These are phyloP conservation scores for Mastigias papua DNA, from an alignment of 30 jellyfish, hydroid and myxozoan genomes.

Conservation along the genomic window DNA sequence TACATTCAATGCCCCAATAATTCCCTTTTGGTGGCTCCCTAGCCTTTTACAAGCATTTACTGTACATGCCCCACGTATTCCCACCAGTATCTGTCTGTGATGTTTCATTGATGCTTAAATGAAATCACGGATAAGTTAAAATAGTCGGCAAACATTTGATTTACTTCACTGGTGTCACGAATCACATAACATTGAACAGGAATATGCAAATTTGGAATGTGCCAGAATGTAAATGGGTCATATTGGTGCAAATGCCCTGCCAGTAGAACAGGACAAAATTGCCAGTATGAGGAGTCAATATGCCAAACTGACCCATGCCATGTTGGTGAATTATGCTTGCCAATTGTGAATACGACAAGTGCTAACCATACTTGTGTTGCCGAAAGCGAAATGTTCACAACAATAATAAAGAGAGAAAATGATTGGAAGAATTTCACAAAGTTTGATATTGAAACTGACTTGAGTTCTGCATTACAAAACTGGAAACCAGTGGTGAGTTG, in stretches of 20 bases:
- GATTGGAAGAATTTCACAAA: slow-evolving; percentile 32
- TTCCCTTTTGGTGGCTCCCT: too few relatives aligned
- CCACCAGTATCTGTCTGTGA: too few relatives aligned
- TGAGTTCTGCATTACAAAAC: slow-evolving; percentile 34
- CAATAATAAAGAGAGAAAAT: not conserved
- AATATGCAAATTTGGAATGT: slow-evolving; percentile 57
- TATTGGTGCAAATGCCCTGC: slow-evolving; percentile 86
- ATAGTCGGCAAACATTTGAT: too few relatives aligned
- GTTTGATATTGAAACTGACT: slow-evolving; percentile 56
- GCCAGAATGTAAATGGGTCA: slow-evolving; percentile 83
- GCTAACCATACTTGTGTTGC: slow-evolving; percentile 37
- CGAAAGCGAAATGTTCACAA: slow-evolving; percentile 36
- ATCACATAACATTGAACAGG: not conserved
- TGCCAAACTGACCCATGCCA: slow-evolving; percentile 80
- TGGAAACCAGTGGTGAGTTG: slow-evolving; percentile 15
- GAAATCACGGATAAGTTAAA: too few relatives aligned
- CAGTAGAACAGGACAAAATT: slow-evolving; percentile 79
- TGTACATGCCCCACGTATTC: too few relatives aligned
- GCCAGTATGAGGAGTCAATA: slow-evolving; percentile 63
- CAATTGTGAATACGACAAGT: not conserved
- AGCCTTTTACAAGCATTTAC: too few relatives aligned
- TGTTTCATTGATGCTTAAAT: too few relatives aligned
- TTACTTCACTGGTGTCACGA: too few relatives aligned
- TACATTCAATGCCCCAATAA: too few relatives aligned
- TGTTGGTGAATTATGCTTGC: slow-evolving; percentile 22